These are phyloP conservation scores for Poliocrania exsul DNA, from an alignment of 2,797 vertebrate genomes.

Conservation along the genomic window DNA sequence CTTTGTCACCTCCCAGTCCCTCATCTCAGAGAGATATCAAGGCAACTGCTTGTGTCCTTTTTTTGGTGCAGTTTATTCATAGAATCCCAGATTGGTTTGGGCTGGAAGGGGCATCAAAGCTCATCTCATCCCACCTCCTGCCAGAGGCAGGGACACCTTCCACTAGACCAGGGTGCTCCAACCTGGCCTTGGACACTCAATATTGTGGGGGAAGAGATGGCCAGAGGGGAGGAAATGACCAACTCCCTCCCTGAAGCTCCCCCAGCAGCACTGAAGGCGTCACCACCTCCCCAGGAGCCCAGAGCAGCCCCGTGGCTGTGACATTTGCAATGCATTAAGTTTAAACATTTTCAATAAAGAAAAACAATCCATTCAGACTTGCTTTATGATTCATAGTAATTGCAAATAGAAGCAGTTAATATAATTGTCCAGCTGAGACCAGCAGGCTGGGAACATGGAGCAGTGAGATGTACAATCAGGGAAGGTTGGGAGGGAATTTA, in stretches of 20 bases:
- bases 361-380: conserved; percentile 60
- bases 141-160: neutral
- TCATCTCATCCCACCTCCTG: neutral
- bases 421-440: conserved; percentile 66
- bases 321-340: conserved; percentile 64
- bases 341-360: conserved; percentile 73
- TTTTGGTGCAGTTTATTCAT: accelerated
- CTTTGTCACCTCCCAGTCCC: neutral
- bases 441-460: conserved; percentile 39
- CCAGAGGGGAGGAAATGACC: neutral
- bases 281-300: neutral
- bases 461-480: conserved; percentile 65
- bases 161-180: accelerated
- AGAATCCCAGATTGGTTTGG: neutral
- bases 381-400: conserved; percentile 67
- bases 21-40: accelerated
- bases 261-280: neutral
- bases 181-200: accelerated
- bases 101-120: neutral
- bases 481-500: conserved; percentile 57
- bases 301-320: neutral
- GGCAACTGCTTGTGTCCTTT: accelerated
- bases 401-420: conserved; percentile 59
- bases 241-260: accelerated
- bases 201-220: accelerated